Base-by-base conservation (phyloP, 2,888 invertebrate genomes). In the Colletes collaris region DNA sequence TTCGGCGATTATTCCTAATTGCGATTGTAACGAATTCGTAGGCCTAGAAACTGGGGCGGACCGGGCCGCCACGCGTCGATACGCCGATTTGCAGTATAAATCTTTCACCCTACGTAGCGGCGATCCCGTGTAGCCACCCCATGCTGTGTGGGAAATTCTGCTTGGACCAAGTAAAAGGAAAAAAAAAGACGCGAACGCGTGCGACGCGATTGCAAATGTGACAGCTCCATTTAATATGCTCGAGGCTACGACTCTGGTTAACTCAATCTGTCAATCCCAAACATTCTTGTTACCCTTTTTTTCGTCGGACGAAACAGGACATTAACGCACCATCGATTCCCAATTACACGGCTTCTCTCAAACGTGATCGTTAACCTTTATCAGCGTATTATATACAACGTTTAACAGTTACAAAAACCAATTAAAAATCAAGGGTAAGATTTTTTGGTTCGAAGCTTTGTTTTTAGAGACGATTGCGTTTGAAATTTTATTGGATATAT, bases 1-100 rank as follows among this genome's bases (percentile, higher is more conserved):
- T 88, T 88, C 90, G 90, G 82, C 87, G 89, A 91, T 92, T 90
- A 90, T 87, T 82, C 69, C 88, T 87, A 91, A 92, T 92, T 92
- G 90, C 85, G 83, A 88, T 88, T 89, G 91, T 89, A 88, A 91
- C 92, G 91, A 91, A 92, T 90, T 87, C 82, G 74, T 13, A 60
- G 76, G 75, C 52, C 59, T 73, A 69, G 86, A 85, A 81, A 75
- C 64, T 71, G 79, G 78, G 69, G 84, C 64, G 58, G 56, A 79
- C 67, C 70, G 59, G 81, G 76, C 40, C 73, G 86, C 84, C 88
- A 89, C 90, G 89, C 89, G 89, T 76, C 90, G 84, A 86, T 85
- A 85, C 80, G 83, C 86, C 86, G 89, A 89, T 88, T 86, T 86
- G 87, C 79, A 85, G 74, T 85, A 82, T 86, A 79, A 88, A 87